A percentile compares a stretch with the other conserved stretches of the same genome.
Conservation (phyloP, 1,140 invertebrate species). For the Drosophila nasuta region DNA sequence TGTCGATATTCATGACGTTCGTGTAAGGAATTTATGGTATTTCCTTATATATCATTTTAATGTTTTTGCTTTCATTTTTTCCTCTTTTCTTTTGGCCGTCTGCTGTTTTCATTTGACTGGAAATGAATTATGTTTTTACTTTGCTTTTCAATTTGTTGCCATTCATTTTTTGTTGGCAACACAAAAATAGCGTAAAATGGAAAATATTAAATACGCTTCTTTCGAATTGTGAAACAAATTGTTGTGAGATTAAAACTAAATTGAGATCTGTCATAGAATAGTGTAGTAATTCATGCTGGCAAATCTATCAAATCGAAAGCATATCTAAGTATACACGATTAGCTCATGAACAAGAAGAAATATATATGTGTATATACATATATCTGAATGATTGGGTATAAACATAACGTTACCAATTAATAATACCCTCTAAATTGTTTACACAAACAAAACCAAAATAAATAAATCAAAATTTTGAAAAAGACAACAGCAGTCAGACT, state of each 20-base stretch:
- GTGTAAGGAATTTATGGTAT: constrained; percentile 31
- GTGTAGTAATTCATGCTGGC: neutral
- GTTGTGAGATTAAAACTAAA: neutral
- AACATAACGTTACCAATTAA: constrained; percentile 4
- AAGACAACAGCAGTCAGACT: neutral
- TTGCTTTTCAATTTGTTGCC: constrained; percentile 7
- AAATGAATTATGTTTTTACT: constrained; percentile 33
- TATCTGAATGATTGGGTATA: neutral
- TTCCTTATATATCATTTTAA: constrained; percentile 25
- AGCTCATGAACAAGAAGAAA: neutral
- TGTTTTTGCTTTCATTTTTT: constrained; percentile 5
- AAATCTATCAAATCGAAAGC: neutral
- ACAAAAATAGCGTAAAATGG: constrained; percentile 3
- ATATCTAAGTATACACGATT: neutral
- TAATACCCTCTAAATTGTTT: constrained; percentile 1
- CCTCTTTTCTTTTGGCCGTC: neutral
- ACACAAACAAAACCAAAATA: constrained; percentile 9
- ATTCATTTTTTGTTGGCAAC: neutral
- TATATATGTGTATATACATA: neutral
- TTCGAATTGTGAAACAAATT: neutral
- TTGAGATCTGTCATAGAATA: neutral
- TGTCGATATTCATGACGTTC: constrained; percentile 30
- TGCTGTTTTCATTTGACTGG: constrained; percentile 24
- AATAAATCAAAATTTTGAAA: constrained; percentile 1
- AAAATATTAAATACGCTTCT: constrained; percentile 9